Percentiles rank a stretch among this genome's conserved stretches.
These are phyloP conservation scores for Cataglyphis livida DNA, from an alignment of 2,888 invertebrate species.

Conservation along the genomic window DNA sequence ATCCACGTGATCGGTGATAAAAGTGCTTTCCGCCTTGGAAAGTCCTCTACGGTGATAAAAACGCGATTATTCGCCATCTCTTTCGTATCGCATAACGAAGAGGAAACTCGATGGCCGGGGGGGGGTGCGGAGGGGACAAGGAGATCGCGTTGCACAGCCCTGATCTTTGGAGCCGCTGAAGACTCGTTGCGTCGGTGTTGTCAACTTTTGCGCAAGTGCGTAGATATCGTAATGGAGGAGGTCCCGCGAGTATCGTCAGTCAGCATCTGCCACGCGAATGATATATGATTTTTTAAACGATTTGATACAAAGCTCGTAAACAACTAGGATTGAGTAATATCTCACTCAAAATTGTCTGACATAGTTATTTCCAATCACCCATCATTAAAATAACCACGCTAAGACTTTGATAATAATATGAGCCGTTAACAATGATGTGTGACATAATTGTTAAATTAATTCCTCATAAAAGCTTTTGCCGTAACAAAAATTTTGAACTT, in stretches of 20 bases:
- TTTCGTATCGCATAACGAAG: conserved; percentile 16
- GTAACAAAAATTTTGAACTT: neutral
- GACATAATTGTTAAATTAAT: neutral
- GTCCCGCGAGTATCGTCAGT: conserved; percentile 57
- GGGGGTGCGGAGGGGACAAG: neutral
- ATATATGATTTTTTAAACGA: conserved; percentile 50
- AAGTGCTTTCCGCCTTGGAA: conserved; percentile 4
- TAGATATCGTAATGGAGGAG: conserved; percentile 63
- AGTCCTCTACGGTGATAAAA: conserved; percentile 24
- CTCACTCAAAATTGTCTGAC: conserved; percentile 16
- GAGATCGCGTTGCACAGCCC: conserved; percentile 47
- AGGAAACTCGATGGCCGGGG: neutral
- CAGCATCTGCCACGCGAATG: conserved; percentile 35
- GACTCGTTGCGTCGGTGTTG: conserved; percentile 42
- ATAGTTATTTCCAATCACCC: neutral
- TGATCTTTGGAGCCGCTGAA: conserved; percentile 64
- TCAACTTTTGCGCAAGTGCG: conserved; percentile 71
- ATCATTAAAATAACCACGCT: neutral
- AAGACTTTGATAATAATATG: neutral
- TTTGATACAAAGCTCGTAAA: conserved; percentile 18
- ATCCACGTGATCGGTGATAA: conserved; percentile 45
- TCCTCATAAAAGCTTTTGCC: neutral
- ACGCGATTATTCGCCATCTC: conserved; percentile 18
- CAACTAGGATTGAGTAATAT: neutral
- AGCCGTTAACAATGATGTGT: neutral